Evolutionary conservation across 2,888 invertebrate species (phyloP), one percentile per base, ranked within the genome.

Genomic region (Hydroisotoma schaefferi): DNA sequence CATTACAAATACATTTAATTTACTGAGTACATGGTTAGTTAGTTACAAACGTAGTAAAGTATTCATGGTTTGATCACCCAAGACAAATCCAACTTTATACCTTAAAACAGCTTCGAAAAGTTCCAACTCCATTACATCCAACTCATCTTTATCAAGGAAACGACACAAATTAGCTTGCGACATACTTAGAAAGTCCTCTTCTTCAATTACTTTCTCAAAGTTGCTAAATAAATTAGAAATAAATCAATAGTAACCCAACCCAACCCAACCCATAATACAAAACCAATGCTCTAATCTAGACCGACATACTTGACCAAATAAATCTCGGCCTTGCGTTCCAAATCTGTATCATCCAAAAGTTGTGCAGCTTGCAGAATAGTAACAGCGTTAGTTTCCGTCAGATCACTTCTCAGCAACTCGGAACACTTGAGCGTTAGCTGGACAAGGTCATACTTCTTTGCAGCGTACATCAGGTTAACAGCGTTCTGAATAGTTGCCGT

Each of bases 321-420:
- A 3, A 56, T 26, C 29, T 65, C 57, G n/a, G 65, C 62, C 43
- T 62, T 59, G 23, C 54, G 43, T 28, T 59, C 55, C 3, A 67
- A 37, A 22, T 63, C 63, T 15, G 55, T 61, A 28, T 66, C 67
- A 40, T 63, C 63, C 3, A 67, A 26, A 4, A 67, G 26, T 46
- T 61, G 61, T 3, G 66, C 69, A 10, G 66, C 64, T 59, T 69
- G 67, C 20, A 62, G 60, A 20, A 69, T 60, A 1, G 66, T 67
- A 4, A 67, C 57, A 10, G 61, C 69, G 55, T 68, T 70, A 2
- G 59, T 55, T 15, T 62, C 63, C 18, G 58, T 59, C 48, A 70
- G 55, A n/a, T 66, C 38, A 6, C 47, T 56, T 26, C 59, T 60
- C 25, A 70, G 57, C n/a, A 59, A 55, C 25, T 59, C 49, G 15